Evolutionary conservation across 2,797 vertebrate species (phyloP).

Genomic region (Prunella strophiata): DNA sequence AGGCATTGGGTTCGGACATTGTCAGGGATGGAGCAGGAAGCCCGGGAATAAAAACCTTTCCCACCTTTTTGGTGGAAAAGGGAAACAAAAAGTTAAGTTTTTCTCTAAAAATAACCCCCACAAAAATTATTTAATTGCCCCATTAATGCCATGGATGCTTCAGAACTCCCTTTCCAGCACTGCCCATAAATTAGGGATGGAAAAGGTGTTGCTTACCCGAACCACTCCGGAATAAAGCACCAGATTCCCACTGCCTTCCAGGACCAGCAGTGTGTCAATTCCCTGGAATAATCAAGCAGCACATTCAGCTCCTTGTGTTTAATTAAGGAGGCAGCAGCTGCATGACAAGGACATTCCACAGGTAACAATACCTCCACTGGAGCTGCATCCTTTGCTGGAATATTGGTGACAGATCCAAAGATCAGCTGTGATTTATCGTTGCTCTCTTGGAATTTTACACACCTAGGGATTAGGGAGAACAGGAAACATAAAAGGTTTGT

Average conservation of each 20-base stretch:
- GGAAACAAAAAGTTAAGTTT: not conserved
- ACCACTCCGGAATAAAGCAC: constrained; percentile 93
- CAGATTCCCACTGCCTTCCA: constrained; percentile 91
- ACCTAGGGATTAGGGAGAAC: constrained; percentile 75
- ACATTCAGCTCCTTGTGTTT: not conserved
- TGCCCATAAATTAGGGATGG: not conserved
- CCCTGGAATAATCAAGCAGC: constrained; percentile 74
- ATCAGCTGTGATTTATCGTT: constrained; percentile 92
- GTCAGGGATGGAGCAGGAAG: constrained; percentile 86
- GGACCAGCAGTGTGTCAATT: constrained; percentile 88
- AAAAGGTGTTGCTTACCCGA: constrained; percentile 76
- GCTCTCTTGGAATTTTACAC: constrained; percentile 95
- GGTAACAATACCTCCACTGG: constrained; percentile 85
- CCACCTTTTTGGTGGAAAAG: constrained; percentile 81
- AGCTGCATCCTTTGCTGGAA: constrained; percentile 92
- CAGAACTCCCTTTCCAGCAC: not conserved
- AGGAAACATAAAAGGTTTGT: not conserved
- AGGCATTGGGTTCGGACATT: constrained; percentile 81
- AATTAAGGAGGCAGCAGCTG: not conserved
- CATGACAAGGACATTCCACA: not conserved
- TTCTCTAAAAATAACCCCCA: not conserved
- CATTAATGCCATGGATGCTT: not conserved
- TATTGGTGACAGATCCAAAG: constrained; percentile 88
- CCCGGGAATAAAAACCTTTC: constrained; percentile 93
- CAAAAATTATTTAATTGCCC: not conserved